Conservation (phyloP, 2,797 vertebrate species). For the Hybognathus amarus region DNA sequence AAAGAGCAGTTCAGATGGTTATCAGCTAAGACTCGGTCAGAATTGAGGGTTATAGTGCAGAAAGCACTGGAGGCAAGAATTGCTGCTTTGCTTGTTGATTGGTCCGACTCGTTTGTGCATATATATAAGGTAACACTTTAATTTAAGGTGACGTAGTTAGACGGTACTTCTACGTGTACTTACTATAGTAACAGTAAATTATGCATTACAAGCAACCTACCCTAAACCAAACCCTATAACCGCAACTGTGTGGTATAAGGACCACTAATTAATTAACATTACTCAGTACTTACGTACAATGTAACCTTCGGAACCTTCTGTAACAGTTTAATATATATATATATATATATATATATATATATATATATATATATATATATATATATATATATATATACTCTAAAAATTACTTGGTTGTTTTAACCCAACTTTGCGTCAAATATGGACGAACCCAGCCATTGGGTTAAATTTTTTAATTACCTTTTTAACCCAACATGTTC, state of each 20-base stretch:
- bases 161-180: background rate
- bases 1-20: background rate
- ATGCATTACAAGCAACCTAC: too few species aligned
- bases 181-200: background rate
- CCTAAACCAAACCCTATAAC: too few species aligned
- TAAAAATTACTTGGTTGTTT: too few species aligned
- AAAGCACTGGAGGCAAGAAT: conserved; percentile 2
- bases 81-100: conserved; percentile 32
- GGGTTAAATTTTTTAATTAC: too few species aligned
- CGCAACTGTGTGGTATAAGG: too few species aligned
- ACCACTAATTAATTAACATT: background rate
- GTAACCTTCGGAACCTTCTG: too few species aligned
- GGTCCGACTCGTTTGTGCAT: background rate
- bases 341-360: too few species aligned
- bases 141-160: too few species aligned
- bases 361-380: background rate
- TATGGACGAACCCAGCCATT: too few species aligned
- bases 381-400: background rate
- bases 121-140: background rate
- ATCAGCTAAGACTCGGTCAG: conserved; percentile 1
- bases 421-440: too few species aligned
- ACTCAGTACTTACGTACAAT: background rate
- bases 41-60: conserved; percentile 13
- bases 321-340: too few species aligned
- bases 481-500: too few species aligned